These are phyloP conservation scores for Strigamia maritima DNA, from an alignment of 2,888 invertebrate genomes.

Conservation along the genomic window DNA sequence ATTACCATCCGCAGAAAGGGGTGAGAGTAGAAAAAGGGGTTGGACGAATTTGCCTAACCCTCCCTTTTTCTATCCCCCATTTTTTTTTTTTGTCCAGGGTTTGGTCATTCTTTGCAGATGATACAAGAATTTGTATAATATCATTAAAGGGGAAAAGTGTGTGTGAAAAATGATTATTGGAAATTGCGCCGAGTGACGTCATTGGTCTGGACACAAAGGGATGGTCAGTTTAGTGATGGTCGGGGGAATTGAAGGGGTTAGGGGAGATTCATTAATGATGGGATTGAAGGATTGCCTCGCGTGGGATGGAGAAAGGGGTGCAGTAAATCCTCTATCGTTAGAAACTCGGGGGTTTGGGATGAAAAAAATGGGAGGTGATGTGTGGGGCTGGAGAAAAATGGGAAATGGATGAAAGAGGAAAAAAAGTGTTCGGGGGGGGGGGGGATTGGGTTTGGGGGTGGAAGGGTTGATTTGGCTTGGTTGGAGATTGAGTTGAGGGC, in stretches of 20 bases:
- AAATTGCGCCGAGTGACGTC: not conserved
- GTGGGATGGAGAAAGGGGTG: not conserved
- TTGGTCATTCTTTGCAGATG: slow-evolving; percentile 15
- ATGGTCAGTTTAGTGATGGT: not conserved
- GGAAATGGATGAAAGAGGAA: no score
- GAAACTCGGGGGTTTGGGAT: not conserved
- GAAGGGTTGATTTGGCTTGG: not conserved
- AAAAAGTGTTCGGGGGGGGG: no score
- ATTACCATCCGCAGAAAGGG: slow-evolving; percentile 9
- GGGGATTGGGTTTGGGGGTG: no score
- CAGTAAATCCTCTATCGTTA: not conserved
- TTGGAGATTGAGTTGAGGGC: not conserved
- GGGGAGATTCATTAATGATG: not conserved
- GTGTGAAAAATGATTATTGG: not conserved
- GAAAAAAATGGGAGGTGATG: not conserved
- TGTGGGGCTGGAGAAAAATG: no score
- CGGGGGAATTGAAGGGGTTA: not conserved
- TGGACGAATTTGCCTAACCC: not conserved
- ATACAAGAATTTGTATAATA: not conserved
- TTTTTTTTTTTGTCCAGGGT: not conserved
- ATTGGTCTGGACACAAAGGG: not conserved
- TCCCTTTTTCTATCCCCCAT: not conserved
- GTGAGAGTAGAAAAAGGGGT: not conserved
- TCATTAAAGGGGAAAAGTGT: not conserved
- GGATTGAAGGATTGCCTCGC: not conserved